Evolutionary conservation across 2,888 invertebrate species (phyloP).

Genomic region (Ptilodon capucinus): DNA sequence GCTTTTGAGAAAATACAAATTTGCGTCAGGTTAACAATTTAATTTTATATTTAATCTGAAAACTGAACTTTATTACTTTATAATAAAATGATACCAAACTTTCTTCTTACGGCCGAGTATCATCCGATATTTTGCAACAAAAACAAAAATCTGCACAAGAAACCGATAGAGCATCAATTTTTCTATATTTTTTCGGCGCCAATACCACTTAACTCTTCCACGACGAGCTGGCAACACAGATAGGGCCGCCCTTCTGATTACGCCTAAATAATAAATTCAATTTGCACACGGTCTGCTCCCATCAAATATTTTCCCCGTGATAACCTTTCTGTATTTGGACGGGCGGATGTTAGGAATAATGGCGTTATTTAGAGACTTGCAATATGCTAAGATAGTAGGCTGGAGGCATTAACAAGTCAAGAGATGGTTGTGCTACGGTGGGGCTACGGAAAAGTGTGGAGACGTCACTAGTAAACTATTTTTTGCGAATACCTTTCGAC

Average conservation of each 20-base stretch:
- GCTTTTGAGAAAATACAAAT: no score
- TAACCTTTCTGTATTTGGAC: slow-evolving; percentile 67
- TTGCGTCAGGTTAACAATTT: no score
- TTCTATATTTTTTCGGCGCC: neutral
- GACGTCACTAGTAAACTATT: slow-evolving; percentile 12
- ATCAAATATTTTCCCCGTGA: slow-evolving; percentile 75
- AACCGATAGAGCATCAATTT: neutral
- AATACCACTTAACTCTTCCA: slow-evolving; percentile 12
- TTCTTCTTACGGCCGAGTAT: no score
- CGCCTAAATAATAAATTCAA: slow-evolving; percentile 79
- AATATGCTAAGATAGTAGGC: slow-evolving; percentile 82
- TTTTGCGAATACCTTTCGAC: neutral
- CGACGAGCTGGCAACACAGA: slow-evolving; percentile 24
- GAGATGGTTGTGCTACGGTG: slow-evolving; percentile 69
- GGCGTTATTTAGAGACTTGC: slow-evolving; percentile 79
- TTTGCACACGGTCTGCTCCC: slow-evolving; percentile 57
- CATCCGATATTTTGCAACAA: no score
- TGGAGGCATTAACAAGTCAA: slow-evolving; percentile 80
- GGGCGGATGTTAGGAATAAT: slow-evolving; percentile 70
- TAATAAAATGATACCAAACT: no score
- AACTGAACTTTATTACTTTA: no score
- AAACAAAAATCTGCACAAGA: neutral
- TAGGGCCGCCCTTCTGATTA: slow-evolving; percentile 56
- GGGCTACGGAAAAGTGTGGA: slow-evolving; percentile 42
- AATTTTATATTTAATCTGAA: no score